Base-by-base conservation (phyloP, 2,888 invertebrate species). In the Calameuta idolon region DNA sequence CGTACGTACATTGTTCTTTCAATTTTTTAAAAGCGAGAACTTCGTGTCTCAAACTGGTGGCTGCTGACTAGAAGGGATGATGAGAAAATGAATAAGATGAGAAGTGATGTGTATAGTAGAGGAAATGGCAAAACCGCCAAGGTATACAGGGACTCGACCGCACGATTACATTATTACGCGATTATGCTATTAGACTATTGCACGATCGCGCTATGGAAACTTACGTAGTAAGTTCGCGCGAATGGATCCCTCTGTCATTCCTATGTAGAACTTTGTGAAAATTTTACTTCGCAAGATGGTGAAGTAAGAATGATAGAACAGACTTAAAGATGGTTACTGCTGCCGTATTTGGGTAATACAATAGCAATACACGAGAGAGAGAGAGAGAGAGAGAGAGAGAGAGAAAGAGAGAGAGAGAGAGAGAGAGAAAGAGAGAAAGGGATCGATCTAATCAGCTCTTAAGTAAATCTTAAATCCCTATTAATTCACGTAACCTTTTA, bases 401-500 rank as follows among this genome's bases (percentile, higher is more conserved):
- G 37, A 12, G 12, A 12, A 12, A 37, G 37, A 3, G 35, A 0
- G 35, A 35, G 35, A 35, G 1, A 12, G 35, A 12, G 12, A 3
- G 37, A 1, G 37, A 12, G 37, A 4, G 12, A 15, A 4, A 23
- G 5, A 5, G 55, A 9, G 55, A 5, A 23, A 0, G 55, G 23
- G 23, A 23, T 23, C 55, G 55, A 55, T 55, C 55, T 55, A 55
- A 55, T 55, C 55, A 55, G 55, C 55, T 23, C 55, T 55, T 55
- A 55, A 23, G 23, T 55, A 75, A 77, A 75, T 34, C 34, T 23
- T 34, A 77, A 77, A 77, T 71, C 77, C 75, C 75, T 77, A 77
- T 77, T 77, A 77, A 77, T 77, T 77, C 74, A 33, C 74, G 77
- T 77, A 77, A 69, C 69, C 75, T 77, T 77, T 77, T 75, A 77